Conservation (phyloP, 2,888 invertebrate genomes). For the Furcula furcula region DNA sequence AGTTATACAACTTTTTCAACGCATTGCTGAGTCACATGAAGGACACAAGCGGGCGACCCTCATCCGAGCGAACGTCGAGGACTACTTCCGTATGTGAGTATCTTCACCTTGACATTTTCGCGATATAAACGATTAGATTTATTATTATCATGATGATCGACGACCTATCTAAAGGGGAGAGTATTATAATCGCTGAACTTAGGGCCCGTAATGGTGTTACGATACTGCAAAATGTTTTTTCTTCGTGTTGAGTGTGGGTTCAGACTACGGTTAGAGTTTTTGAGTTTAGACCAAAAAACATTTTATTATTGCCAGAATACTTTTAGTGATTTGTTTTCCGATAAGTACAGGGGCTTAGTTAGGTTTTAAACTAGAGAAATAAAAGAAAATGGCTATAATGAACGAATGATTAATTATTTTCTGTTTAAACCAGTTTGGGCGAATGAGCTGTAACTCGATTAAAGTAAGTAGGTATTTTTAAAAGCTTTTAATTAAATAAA, state of each 20-base stretch:
- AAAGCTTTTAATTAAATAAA: too few relatives aligned
- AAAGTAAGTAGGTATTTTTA: too few relatives aligned
- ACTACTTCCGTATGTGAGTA: conserved; percentile 83
- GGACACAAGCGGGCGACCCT: conserved; percentile 82
- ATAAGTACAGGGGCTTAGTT: too few relatives aligned
- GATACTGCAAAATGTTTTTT: neutral
- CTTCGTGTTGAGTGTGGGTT: conserved; percentile 7
- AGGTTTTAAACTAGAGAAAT: too few relatives aligned
- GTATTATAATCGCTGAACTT: conserved; percentile 10
- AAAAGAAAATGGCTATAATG: too few relatives aligned
- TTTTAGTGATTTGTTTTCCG: too few relatives aligned
- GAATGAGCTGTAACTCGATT: too few relatives aligned
- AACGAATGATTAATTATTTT: too few relatives aligned
- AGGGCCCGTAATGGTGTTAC: neutral
- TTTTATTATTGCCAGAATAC: too few relatives aligned
- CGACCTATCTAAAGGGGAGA: conserved; percentile 4
- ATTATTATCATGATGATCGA: conserved; percentile 18
- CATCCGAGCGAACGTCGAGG: conserved; percentile 84
- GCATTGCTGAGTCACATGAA: conserved; percentile 94
- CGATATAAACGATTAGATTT: conserved; percentile 15
- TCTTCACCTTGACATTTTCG: conserved; percentile 23
- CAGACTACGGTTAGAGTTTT: conserved; percentile 14
- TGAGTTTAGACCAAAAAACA: too few relatives aligned
- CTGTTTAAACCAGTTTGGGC: too few relatives aligned
- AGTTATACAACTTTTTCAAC: conserved; percentile 97